These are phyloP conservation scores for Ceratitis capitata DNA, from an alignment of 1,140 invertebrate genomes.

Conservation along the genomic window DNA sequence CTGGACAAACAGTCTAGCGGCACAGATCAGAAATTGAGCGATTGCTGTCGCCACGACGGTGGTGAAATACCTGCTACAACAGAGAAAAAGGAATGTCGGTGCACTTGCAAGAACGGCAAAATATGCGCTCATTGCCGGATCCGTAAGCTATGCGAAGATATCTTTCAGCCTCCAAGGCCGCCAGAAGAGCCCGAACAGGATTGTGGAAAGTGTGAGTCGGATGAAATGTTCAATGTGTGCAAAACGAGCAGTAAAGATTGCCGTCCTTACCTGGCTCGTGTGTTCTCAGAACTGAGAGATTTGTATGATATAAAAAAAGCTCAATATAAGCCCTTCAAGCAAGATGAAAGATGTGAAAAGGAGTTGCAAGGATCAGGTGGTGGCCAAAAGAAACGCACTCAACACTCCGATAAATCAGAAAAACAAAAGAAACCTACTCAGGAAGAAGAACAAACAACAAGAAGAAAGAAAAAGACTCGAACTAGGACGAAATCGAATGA, in stretches of 20 bases:
- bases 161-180: constrained; percentile 47
- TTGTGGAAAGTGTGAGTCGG: constrained; percentile 40
- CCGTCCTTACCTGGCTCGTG: constrained; percentile 48
- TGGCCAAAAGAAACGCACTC: background rate
- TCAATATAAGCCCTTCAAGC: constrained; percentile 41
- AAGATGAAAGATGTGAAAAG: constrained; percentile 46
- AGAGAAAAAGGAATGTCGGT: constrained; percentile 41
- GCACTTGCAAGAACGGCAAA: constrained; percentile 53
- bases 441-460: background rate
- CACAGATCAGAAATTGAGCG: constrained; percentile 17
- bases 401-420: background rate
- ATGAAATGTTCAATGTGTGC: constrained; percentile 49
- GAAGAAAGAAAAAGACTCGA: background rate
- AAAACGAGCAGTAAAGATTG: constrained; percentile 42
- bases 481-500: background rate
- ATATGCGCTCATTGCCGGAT: constrained; percentile 59
- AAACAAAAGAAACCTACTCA: background rate
- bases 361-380: constrained; percentile 22
- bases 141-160: constrained; percentile 51
- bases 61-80: background rate
- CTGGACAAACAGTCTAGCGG: constrained; percentile 42
- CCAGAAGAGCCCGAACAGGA: background rate
- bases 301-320: constrained; percentile 45
- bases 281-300: constrained; percentile 53
- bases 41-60: background rate